Evolutionary conservation across 2,888 invertebrate species (phyloP), one percentile per base, ranked within the genome.

Genomic region (Antheraea yamamai): DNA sequence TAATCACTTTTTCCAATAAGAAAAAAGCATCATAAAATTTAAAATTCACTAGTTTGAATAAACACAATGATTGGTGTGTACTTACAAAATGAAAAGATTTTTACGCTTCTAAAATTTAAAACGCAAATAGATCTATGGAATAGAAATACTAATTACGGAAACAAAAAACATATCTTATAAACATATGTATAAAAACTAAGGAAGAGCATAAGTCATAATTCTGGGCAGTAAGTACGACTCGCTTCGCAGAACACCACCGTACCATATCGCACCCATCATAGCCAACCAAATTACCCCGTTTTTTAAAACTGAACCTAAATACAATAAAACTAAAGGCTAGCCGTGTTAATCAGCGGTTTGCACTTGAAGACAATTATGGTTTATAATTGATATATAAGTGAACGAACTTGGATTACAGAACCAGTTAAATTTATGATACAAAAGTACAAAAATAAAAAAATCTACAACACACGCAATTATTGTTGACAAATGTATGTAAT

Each of bases 231-330:
- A 89, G 87, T 89, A 85, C 83, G 79, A 79, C 83, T 90, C 89
- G 94, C 88, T 91, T 85, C 87, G 91, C 89, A 82, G 89, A 86
- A 78, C 82, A 83, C 83, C 93, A 93, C 79, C 92, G 85, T 92
- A 93, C 89, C 94, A 94, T 94, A 94, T 90, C 94, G 92, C 91
- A 92, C 92, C 82, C 85, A 80, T 89, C 88, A 88, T 74, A 72
- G 72, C 18, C 30, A 39, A 55, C 70, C 39, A 39, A 70, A 70
- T 72, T 70, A 70, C 55, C 73, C 1, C 18, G 23, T 66, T 70
- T 47, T 74, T 72, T 79, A 51, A 86, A 83, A 81, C 78, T 79
- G 78, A 80, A 82, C 82, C 78, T 79, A 85, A 86, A 77, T 23
- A 6, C 61, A 74, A 73, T 73, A 76, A 81, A 78, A 76, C 77